These are phyloP conservation scores for Galerucella calmariensis DNA, from an alignment of 2,888 invertebrate genomes.

Conservation along the genomic window DNA sequence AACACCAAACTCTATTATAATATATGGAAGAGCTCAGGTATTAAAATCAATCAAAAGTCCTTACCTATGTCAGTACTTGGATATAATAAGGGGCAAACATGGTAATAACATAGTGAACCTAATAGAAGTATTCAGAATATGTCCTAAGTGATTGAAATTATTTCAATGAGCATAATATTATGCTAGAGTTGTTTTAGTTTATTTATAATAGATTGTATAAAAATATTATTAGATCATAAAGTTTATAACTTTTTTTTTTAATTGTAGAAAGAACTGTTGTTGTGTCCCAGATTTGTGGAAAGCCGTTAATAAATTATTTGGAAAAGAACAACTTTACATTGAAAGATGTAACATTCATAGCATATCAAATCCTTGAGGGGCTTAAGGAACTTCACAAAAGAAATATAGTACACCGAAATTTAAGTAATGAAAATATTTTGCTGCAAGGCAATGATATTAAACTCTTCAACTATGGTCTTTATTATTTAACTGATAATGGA, in stretches of 20 bases:
- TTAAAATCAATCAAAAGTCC: conserved; percentile 83
- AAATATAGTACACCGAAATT: conserved; percentile 81
- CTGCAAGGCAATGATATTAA: conserved; percentile 81
- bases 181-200: no score
- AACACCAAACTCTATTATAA: conserved; percentile 95
- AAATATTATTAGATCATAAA: no score
- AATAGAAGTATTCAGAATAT: background rate
- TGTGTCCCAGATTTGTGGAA: conserved; percentile 82
- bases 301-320: conserved; percentile 68
- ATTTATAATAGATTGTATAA: no score
- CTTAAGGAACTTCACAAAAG: conserved; percentile 78
- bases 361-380: conserved; percentile 79
- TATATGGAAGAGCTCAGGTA: conserved; percentile 88
- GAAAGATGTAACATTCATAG: conserved; percentile 72
- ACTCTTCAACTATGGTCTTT: conserved; percentile 93
- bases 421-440: conserved; percentile 86
- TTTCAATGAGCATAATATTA: background rate
- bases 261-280: conserved; percentile 80
- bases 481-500: conserved; percentile 89
- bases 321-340: conserved; percentile 66
- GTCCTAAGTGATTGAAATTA: no score
- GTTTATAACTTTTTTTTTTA: conserved; percentile 50
- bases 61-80: conserved; percentile 89
- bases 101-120: conserved; percentile 70
- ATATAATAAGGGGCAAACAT: conserved; percentile 93